These are phyloP conservation scores for Drosophila varians DNA, from an alignment of 1,140 invertebrate genomes.

Conservation along the genomic window DNA sequence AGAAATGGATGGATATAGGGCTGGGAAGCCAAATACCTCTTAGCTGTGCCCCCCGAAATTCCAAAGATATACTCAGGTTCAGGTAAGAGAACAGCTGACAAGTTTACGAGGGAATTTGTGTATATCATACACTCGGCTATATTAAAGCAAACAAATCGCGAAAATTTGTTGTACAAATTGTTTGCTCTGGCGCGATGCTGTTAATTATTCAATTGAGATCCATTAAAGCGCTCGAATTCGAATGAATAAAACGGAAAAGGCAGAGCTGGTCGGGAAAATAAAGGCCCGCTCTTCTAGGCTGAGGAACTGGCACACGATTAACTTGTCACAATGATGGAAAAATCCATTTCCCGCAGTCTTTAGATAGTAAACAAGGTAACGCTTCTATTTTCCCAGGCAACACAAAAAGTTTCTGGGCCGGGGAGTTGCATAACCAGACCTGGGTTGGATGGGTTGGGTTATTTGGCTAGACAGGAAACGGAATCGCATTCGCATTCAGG, in stretches of 20 bases:
- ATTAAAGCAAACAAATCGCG: slow-evolving; percentile 63
- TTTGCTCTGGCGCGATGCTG: slow-evolving; percentile 55
- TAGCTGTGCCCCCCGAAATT: slow-evolving; percentile 6
- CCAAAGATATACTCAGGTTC: slow-evolving; percentile 23
- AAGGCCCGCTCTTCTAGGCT: background rate
- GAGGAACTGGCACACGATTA: slow-evolving; percentile 36
- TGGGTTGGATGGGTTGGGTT: slow-evolving; percentile 47
- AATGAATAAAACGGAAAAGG: slow-evolving; percentile 40
- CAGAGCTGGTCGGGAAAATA: slow-evolving; percentile 23
- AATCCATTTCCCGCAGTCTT: slow-evolving; percentile 36
- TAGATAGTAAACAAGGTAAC: slow-evolving; percentile 63
- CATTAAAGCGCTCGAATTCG: slow-evolving; percentile 57
- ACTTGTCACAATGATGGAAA: slow-evolving; percentile 53
- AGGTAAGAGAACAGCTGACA: slow-evolving; percentile 42
- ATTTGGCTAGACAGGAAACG: slow-evolving; percentile 66
- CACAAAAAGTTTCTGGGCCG: slow-evolving; percentile 39
- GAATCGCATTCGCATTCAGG: slow-evolving; percentile 38
- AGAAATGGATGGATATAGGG: slow-evolving; percentile 12
- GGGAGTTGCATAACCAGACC: slow-evolving; percentile 62
- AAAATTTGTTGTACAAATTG: slow-evolving; percentile 76
- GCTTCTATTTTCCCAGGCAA: slow-evolving; percentile 38
- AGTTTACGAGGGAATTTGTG: slow-evolving; percentile 22
- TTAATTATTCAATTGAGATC: slow-evolving; percentile 82
- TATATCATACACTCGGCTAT: slow-evolving; percentile 23
- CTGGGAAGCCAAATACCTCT: background rate